Conservation (phyloP, 2,113 vertebrate species). For the Turdus rufiventris region DNA sequence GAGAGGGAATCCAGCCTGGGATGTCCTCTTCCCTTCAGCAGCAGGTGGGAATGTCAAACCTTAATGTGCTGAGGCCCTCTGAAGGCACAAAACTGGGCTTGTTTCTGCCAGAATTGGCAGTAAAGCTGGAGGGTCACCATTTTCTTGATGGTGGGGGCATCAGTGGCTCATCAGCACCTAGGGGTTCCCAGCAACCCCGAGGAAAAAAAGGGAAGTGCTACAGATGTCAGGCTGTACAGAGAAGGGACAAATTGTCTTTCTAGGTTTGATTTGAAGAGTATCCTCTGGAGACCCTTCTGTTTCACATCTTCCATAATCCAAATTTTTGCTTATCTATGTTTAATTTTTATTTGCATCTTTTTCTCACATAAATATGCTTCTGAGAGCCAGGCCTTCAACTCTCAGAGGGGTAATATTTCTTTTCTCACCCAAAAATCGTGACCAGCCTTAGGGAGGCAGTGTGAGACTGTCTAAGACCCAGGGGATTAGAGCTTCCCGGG, state of each 20-base stretch:
- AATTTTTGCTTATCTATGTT: neutral
- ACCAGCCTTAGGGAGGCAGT: neutral
- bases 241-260: neutral
- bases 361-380: neutral
- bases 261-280: neutral
- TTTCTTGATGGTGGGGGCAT: neutral
- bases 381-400: neutral
- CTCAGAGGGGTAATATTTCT: neutral
- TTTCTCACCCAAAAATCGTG: neutral
- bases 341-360: neutral
- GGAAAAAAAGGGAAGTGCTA: accelerated
- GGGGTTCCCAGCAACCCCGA: accelerated
- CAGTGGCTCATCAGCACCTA: neutral
- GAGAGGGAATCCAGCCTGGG: neutral
- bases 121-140: accelerated
- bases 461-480: neutral
- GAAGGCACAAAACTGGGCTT: accelerated
- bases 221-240: neutral
- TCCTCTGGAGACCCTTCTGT: neutral
- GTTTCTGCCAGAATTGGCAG: neutral
- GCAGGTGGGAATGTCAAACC: neutral
- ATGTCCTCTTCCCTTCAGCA: neutral
- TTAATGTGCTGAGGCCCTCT: neutral
- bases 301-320: neutral
- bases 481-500: neutral